Base-by-base conservation (phyloP, 2,888 invertebrate species). In the Platerodrilus igneus region DNA sequence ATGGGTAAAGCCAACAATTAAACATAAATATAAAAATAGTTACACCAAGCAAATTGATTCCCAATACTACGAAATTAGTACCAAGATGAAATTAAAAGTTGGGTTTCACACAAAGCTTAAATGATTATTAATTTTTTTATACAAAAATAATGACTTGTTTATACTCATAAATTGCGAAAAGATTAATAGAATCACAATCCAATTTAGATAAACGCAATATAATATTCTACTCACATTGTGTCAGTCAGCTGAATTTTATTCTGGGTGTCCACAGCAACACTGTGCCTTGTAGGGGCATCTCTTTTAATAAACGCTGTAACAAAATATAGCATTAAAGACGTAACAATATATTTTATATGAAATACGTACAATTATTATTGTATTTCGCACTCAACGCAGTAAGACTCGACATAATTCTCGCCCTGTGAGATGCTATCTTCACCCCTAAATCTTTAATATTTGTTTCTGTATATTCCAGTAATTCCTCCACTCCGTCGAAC, bases 321-420 rank as follows among this genome's bases (percentile, higher is more conserved):
- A 43, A 36, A 29, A 11, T 17, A 41, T 40, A 37, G 10, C 8
- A 28, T 14, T 18, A 11, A 22, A 38, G 57, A 9, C 19, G 19
- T n/a, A n/a, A n/a, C n/a, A n/a, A n/a, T n/a, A n/a, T n/a, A n/a
- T n/a, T n/a, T n/a, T n/a, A 13, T 7, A 3, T 11, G 3, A 6
- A 17, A 33, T n/a, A 33, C 10, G 21, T 13, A 30, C 31, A 30
- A 20, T 70, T 66, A 67, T 77, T 75, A 45, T 76, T 68, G 34
- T 75, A 75, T 62, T 81, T 82, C 14, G 77, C 74, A 22, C 76
- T 69, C 3, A 82, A 69, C 5, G 76, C 73, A n/a, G 78, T 71
- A 33, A 83, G 66, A 59, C 78, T 81, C 19, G 78, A 75, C 45
- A 79, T 73, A 50, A 83, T 77, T 52, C 75, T 71, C 2, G 79